These are phyloP conservation scores for Cremastinae sp. DNA, from an alignment of 2,888 invertebrate species.

Conservation along the genomic window DNA sequence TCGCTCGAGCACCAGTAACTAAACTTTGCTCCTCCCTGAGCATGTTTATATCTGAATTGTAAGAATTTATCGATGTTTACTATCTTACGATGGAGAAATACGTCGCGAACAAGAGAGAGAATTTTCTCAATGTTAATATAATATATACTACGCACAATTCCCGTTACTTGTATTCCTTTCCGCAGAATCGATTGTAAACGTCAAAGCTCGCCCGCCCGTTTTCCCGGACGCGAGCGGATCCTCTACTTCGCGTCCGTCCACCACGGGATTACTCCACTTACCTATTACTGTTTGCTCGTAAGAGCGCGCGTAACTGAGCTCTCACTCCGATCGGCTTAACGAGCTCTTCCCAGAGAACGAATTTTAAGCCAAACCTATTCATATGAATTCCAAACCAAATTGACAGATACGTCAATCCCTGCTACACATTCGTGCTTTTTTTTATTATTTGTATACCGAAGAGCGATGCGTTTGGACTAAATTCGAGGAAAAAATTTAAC, in stretches of 20 bases:
- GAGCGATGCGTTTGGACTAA: too few species aligned
- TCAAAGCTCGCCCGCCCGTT: slow-evolving; percentile 49
- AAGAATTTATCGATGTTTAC: slow-evolving; percentile 20
- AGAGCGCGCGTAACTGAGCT: slow-evolving; percentile 45
- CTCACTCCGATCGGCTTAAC: slow-evolving; percentile 53
- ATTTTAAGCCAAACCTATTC: slow-evolving; percentile 39
- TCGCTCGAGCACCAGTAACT: slow-evolving; percentile 14
- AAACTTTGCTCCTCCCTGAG: slow-evolving; percentile 5
- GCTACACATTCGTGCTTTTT: too few species aligned
- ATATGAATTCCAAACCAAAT: slow-evolving; percentile 8
- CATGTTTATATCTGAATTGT: slow-evolving; percentile 2
- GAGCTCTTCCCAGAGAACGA: slow-evolving; percentile 39
- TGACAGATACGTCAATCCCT: neutral
- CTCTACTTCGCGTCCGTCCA: slow-evolving; percentile 42
- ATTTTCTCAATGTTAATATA: slow-evolving; percentile 48
- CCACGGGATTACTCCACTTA: slow-evolving; percentile 56
- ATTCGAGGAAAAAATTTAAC: too few species aligned
- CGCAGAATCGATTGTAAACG: slow-evolving; percentile 58
- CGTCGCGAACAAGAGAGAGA: slow-evolving; percentile 7
- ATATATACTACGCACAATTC: slow-evolving; percentile 29
- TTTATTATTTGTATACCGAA: too few species aligned
- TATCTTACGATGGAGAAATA: neutral
- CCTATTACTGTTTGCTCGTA: slow-evolving; percentile 42
- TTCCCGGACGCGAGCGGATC: slow-evolving; percentile 23
- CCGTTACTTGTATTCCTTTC: slow-evolving; percentile 56